These are phyloP conservation scores for Australoheros facetus DNA, from an alignment of 2,797 vertebrate species.

Conservation along the genomic window DNA sequence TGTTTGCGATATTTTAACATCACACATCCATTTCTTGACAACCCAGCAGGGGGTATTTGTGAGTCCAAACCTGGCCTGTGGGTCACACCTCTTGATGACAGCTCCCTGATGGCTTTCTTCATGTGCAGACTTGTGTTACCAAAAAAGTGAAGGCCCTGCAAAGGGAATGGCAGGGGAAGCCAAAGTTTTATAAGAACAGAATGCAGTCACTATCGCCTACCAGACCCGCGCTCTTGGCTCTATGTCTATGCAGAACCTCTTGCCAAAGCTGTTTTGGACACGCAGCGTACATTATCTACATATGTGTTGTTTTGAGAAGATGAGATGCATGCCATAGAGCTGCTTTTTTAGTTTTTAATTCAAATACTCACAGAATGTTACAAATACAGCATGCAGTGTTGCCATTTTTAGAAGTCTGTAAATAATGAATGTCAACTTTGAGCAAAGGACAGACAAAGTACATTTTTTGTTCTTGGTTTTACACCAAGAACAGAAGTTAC, in stretches of 20 bases:
- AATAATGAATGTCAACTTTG: not conserved
- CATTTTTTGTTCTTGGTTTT: not conserved
- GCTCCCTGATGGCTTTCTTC: not conserved
- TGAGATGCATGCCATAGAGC: not conserved
- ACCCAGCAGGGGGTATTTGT: not conserved
- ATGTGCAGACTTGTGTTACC: not conserved
- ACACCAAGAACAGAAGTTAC: not conserved
- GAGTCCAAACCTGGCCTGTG: not conserved
- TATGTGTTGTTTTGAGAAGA: not conserved
- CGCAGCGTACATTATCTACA: not conserved
- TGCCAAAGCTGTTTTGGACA: not conserved
- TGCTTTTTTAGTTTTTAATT: not conserved
- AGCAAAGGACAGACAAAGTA: not conserved
- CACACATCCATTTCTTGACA: not conserved
- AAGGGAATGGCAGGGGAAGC: not conserved
- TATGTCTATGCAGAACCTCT: not conserved
- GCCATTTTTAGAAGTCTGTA: not conserved
- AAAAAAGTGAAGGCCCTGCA: not conserved
- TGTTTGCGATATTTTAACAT: not conserved
- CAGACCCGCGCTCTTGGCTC: not conserved
- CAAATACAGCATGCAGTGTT: not conserved
- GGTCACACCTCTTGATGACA: conserved; percentile 2
- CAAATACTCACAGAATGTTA: not conserved
- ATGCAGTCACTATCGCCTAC: not conserved
- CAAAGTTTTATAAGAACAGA: not conserved